Evolutionary conservation across 2,888 invertebrate genomes (phyloP).

Genomic region (Ormyrus labotus): DNA sequence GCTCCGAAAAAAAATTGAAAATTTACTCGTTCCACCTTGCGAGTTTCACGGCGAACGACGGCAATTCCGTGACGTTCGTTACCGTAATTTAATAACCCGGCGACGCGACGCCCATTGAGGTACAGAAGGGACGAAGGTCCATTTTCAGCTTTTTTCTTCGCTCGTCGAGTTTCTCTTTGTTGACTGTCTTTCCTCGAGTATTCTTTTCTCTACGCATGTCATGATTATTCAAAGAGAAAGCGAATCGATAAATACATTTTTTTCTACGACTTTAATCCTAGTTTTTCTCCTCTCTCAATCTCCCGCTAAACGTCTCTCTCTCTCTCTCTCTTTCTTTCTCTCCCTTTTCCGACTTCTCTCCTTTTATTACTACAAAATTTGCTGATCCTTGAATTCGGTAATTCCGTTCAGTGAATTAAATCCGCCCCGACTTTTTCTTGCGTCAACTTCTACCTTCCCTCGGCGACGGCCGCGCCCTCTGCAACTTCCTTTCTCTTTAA

Average conservation of each 20-base stretch:
- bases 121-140: neutral
- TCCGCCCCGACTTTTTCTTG: constrained; percentile 43
- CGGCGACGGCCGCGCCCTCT: constrained; percentile 30
- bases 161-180: neutral
- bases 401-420: constrained; percentile 52
- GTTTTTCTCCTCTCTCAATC: constrained; percentile 18
- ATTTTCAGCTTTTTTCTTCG: neutral
- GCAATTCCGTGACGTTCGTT: constrained; percentile 17
- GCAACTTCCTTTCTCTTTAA: constrained; percentile 24
- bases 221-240: too few relatives aligned
- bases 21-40: too few relatives aligned
- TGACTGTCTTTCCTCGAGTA: neutral
- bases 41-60: neutral
- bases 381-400: constrained; percentile 54
- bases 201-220: too few relatives aligned
- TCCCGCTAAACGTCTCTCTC: constrained; percentile 18
- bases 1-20: too few relatives aligned
- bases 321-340: constrained; percentile 35
- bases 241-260: neutral
- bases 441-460: constrained; percentile 45
- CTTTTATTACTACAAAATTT: constrained; percentile 47
- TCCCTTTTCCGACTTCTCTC: neutral
- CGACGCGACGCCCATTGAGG: too few relatives aligned
- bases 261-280: neutral
- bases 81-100: constrained; percentile 5